Evolutionary conservation across 2,888 invertebrate species (phyloP).

Genomic region (Tineola bisselliella): DNA sequence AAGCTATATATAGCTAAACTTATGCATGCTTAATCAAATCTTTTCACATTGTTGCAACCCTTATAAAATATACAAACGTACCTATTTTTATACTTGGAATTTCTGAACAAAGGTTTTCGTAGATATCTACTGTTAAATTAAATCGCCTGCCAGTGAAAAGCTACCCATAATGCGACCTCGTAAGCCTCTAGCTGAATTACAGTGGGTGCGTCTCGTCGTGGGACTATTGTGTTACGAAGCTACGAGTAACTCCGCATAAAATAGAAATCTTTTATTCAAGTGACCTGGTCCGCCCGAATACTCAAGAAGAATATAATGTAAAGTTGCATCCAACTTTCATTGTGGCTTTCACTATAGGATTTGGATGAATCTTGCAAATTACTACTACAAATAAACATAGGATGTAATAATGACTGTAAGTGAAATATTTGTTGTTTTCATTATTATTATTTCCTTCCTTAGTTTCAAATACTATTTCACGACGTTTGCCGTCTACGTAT

Average conservation of each 20-base stretch:
- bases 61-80: neutral
- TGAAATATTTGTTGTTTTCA: neutral
- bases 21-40: too few species aligned
- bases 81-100: neutral
- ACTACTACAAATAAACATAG: neutral
- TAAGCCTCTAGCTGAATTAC: slow-evolving; percentile 47
- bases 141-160: slow-evolving; percentile 26
- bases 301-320: slow-evolving; percentile 49
- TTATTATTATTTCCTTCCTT: neutral
- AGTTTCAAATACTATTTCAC: neutral
- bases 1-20: too few species aligned
- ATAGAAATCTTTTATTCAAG: slow-evolving; percentile 65
- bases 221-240: slow-evolving; percentile 41
- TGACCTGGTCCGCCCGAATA: slow-evolving; percentile 48
- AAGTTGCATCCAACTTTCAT: slow-evolving; percentile 56
- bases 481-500: too few species aligned
- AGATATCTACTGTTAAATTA: slow-evolving; percentile 16
- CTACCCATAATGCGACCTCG: slow-evolving; percentile 41
- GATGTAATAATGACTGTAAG: neutral
- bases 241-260: slow-evolving; percentile 38
- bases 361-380: slow-evolving; percentile 37
- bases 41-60: neutral
- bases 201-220: slow-evolving; percentile 46
- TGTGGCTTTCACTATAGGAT: slow-evolving; percentile 47
- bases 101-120: slow-evolving; percentile 1